Base-by-base conservation (phyloP, 2,888 invertebrate genomes). In the Parnassius orleans region DNA sequence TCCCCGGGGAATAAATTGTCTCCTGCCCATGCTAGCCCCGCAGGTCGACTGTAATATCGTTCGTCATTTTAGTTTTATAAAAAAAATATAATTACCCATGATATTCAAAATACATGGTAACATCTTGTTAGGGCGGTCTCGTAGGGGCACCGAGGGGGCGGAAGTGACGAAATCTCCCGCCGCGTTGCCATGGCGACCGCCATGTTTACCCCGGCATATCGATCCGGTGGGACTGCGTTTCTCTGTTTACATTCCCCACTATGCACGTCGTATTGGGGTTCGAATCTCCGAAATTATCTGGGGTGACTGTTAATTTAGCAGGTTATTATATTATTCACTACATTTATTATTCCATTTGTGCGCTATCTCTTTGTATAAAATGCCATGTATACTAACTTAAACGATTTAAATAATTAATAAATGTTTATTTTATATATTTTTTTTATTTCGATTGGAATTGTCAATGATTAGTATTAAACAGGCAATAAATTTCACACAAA, bases 191-290 rank as follows among this genome's bases (percentile, higher is more conserved):
- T 86, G 82, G 77, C 83, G 82, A 90, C 90, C 89, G 90, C 87
- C 90, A 80, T 90, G 90, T 90, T 90, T 90, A 87, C 90, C 83
- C 80, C 89, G 87, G 82, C 88, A 75, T 87, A 90, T 90, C 90
- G 90, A 90, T 87, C 85, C 67, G 67, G 57, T 68, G 66, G 69
- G 74, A 71, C 69, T 75, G 77, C 81, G 80, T 75, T 79, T 80
- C 80, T 81, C 81, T 86, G 86, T 84, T 87, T 87, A 86, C 86
- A 81, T 81, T 69, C 68, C 66, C 71, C 64, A 43, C 63, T 59
- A 67, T 72, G 73, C 76, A 72, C 67, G 58, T 54, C 65, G 61
- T 61, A 54, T 57, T 58, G 66, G 61, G 63, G 60, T 60, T 65
- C 64, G 61, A 65, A 64, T 66, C 65, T 65, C 65, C 65, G 58